These are phyloP conservation scores for Gymnoscelis rufifasciata DNA, from an alignment of 2,888 invertebrate genomes.

Conservation along the genomic window DNA sequence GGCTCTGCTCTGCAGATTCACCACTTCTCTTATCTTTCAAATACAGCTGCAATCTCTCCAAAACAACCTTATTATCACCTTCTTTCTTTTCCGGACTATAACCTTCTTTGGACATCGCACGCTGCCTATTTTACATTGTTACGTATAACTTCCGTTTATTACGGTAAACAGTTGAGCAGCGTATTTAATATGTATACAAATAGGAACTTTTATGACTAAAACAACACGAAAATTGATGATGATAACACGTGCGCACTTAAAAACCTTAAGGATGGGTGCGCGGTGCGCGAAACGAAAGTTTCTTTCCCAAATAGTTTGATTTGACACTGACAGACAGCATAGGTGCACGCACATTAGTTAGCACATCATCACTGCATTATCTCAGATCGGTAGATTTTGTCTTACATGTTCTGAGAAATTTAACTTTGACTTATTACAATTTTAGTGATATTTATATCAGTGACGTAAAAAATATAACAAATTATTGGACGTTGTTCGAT, in stretches of 20 bases:
- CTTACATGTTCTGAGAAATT: too few relatives aligned
- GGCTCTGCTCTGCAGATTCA: conserved; percentile 49
- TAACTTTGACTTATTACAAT: too few relatives aligned
- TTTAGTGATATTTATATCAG: too few relatives aligned
- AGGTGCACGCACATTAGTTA: too few relatives aligned
- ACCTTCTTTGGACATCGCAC: conserved; percentile 74
- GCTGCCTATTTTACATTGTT: conserved; percentile 36
- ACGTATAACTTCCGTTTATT: not conserved
- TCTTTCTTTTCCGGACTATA: conserved; percentile 72
- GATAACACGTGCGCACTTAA: conserved; percentile 22
- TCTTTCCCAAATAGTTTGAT: too few relatives aligned
- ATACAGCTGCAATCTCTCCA: conserved; percentile 70
- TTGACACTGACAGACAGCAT: too few relatives aligned
- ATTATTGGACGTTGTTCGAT: too few relatives aligned
- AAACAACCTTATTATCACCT: conserved; percentile 69
- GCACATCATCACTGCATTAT: too few relatives aligned
- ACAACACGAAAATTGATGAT: conserved; percentile 1
- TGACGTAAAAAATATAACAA: too few relatives aligned
- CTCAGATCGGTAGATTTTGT: too few relatives aligned
- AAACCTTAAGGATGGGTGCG: too few relatives aligned
- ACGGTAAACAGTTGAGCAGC: not conserved
- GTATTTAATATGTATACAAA: not conserved
- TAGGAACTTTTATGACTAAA: not conserved
- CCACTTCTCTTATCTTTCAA: conserved; percentile 68
- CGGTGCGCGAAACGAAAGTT: conserved; percentile 10